Conservation (phyloP, 2,888 invertebrate genomes). For the Eucera pruinosa region DNA sequence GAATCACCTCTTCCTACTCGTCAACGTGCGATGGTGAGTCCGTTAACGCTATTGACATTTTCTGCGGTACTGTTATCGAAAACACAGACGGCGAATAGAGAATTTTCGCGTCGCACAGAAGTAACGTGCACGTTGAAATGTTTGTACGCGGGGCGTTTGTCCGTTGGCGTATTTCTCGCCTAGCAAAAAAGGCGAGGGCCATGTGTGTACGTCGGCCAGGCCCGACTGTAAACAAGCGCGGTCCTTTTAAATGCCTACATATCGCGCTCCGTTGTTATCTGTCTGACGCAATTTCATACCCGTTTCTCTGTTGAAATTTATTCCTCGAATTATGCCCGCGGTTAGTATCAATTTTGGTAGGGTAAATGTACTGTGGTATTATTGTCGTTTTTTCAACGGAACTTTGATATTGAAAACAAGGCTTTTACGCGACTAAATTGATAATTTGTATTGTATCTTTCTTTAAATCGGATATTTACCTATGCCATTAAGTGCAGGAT, state of each 20-base stretch:
- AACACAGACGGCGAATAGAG: neutral
- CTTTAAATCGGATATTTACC: too few relatives aligned
- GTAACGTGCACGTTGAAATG: slow-evolving; percentile 5
- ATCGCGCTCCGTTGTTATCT: slow-evolving; percentile 37
- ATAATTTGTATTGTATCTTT: too few relatives aligned
- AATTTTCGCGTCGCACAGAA: slow-evolving; percentile 20
- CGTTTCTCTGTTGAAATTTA: slow-evolving; percentile 18
- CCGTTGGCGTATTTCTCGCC: slow-evolving; percentile 41
- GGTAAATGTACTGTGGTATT: too few relatives aligned
- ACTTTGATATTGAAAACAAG: too few relatives aligned
- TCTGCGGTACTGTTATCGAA: too few relatives aligned
- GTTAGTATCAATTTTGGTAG: too few relatives aligned
- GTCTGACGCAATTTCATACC: slow-evolving; percentile 30
- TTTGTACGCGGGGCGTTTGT: slow-evolving; percentile 20
- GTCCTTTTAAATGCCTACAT: slow-evolving; percentile 50
- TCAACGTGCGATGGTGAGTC: slow-evolving; percentile 28
- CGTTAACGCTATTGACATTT: neutral
- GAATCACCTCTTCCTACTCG: slow-evolving; percentile 30
- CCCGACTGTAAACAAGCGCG: slow-evolving; percentile 53
- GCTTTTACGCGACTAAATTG: too few relatives aligned
- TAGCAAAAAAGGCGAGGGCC: slow-evolving; percentile 29
- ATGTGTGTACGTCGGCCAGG: slow-evolving; percentile 39
- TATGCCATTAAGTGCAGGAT: too few relatives aligned
- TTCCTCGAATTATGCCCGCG: slow-evolving; percentile 4
- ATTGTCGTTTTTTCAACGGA: too few relatives aligned